Evolutionary conservation across 1,140 invertebrate genomes (phyloP).

Genomic region (Leptinotarsa defecta): DNA sequence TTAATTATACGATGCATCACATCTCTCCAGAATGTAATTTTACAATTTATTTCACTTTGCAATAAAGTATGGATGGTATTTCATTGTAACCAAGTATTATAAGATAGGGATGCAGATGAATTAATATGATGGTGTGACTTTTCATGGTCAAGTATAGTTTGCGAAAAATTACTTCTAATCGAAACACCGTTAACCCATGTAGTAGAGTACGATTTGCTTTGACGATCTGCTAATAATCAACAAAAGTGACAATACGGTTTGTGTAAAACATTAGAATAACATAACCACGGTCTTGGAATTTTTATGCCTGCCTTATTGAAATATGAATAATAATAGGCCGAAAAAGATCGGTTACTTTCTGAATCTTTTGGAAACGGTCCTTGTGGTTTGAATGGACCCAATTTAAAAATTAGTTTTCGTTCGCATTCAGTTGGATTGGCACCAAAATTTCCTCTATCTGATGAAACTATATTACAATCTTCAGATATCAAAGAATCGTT

Average conservation of each 20-base stretch:
- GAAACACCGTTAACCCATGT: slow-evolving; percentile 50
- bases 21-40: slow-evolving; percentile 30
- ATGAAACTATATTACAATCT: slow-evolving; percentile 22
- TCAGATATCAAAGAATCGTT: slow-evolving; percentile 13
- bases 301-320: slow-evolving; percentile 48
- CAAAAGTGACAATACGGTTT: slow-evolving; percentile 49
- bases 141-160: slow-evolving; percentile 45
- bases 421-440: slow-evolving; percentile 43
- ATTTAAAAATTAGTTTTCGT: slow-evolving; percentile 48
- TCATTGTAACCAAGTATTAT: slow-evolving; percentile 48
- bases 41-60: slow-evolving; percentile 26
- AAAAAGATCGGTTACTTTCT: slow-evolving; percentile 45
- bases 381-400: slow-evolving; percentile 47
- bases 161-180: slow-evolving; percentile 49
- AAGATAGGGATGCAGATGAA: slow-evolving; percentile 37
- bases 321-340: slow-evolving; percentile 44
- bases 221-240: slow-evolving; percentile 51
- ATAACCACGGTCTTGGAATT: slow-evolving; percentile 39
- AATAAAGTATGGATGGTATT: slow-evolving; percentile 44
- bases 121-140: slow-evolving; percentile 48
- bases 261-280: slow-evolving; percentile 49
- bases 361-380: slow-evolving; percentile 42
- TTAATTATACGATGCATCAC: slow-evolving; percentile 28
- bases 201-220: slow-evolving; percentile 49
- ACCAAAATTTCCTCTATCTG: slow-evolving; percentile 44